Evolutionary conservation across 2,113 vertebrate species (phyloP).

Genomic region (Coptodon rendalli): DNA sequence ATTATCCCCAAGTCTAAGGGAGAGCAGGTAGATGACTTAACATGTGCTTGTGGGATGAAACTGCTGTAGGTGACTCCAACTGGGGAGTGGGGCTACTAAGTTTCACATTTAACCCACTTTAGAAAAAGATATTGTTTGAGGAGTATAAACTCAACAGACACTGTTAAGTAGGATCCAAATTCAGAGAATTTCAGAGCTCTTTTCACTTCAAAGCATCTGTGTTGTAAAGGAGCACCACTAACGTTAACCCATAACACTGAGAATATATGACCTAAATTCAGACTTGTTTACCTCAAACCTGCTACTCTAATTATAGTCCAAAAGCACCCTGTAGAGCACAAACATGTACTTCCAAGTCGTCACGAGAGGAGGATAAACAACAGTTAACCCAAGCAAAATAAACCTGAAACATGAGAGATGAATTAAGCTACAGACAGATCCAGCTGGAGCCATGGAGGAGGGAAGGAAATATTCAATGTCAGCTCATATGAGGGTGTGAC

Average conservation of each 20-base stretch:
- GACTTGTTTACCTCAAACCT: conserved; percentile 30
- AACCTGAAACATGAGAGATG: conserved; percentile 39
- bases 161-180: not conserved
- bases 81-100: not conserved
- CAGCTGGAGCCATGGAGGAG: not conserved
- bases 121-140: not conserved
- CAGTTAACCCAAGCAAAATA: conserved; percentile 36
- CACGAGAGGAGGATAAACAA: conserved; percentile 36
- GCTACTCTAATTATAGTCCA: conserved; percentile 2
- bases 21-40: not conserved
- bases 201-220: not conserved
- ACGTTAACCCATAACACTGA: not conserved
- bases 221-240: not conserved
- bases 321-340: not conserved
- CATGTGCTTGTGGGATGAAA: not conserved
- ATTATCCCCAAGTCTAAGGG: not conserved
- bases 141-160: not conserved
- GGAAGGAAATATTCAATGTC: conserved; percentile 35
- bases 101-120: not conserved
- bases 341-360: not conserved
- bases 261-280: conserved; percentile 30
- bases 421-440: conserved; percentile 35
- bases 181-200: not conserved
- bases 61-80: not conserved
- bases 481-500: conserved; percentile 20